Evolutionary conservation across 2,797 vertebrate genomes (phyloP).

Genomic region (Babyrousa celebensis): DNA sequence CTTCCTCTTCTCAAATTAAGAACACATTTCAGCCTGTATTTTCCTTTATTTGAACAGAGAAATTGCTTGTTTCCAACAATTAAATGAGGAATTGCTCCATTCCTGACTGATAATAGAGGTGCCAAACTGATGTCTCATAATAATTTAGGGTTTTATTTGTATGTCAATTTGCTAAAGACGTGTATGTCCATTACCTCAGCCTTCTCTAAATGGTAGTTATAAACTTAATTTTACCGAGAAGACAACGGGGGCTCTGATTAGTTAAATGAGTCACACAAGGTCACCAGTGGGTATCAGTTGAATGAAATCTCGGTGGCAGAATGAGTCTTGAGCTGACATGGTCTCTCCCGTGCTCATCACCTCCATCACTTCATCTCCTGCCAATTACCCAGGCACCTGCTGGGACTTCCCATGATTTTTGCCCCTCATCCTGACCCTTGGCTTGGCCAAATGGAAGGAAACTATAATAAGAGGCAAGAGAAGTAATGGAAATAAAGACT

Average conservation of each 20-base stretch:
- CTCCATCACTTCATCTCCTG: neutral
- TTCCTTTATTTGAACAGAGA: constrained; percentile 51
- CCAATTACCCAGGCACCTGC: neutral
- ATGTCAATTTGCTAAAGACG: neutral
- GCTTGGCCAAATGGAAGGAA: neutral
- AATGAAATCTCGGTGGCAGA: neutral
- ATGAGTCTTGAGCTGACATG: neutral
- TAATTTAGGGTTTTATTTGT: neutral
- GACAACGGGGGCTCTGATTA: neutral
- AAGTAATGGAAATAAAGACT: neutral
- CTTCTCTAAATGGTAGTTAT: neutral
- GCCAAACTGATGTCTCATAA: neutral
- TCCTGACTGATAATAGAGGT: neutral
- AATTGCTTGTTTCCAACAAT: neutral
- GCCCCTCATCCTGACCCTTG: neutral
- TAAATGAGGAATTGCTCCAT: neutral
- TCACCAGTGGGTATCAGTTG: neutral
- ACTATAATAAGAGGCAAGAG: neutral
- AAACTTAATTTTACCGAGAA: neutral
- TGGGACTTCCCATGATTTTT: neutral
- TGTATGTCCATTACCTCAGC: neutral
- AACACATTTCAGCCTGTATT: neutral
- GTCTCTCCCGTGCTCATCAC: neutral
- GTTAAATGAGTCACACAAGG: neutral
- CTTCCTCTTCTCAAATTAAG: constrained; percentile 43